Percentiles rank a stretch among this genome's conserved stretches.
These are phyloP conservation scores for Globodera ellingtonae DNA, from an alignment of 1,140 invertebrate species.

Conservation along the genomic window DNA sequence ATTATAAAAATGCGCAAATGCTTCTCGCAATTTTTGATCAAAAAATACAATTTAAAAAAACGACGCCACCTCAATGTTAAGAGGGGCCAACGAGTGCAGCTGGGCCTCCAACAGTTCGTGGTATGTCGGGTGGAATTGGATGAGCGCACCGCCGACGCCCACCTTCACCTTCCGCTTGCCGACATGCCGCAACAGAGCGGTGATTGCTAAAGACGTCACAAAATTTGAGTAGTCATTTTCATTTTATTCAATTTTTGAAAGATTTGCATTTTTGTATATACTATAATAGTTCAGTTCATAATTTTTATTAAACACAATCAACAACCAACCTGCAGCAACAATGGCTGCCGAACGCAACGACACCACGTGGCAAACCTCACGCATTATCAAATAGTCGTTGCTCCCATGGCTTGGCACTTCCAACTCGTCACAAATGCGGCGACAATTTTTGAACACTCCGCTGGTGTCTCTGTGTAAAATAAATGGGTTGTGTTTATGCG, in stretches of 20 bases:
- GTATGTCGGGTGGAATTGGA: constrained; percentile 64
- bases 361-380: constrained; percentile 61
- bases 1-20: too few relatives aligned
- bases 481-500: background rate
- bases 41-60: constrained; percentile 18
- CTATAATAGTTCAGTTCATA: too few relatives aligned
- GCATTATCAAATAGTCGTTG: constrained; percentile 59
- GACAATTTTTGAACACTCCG: constrained; percentile 57
- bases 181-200: constrained; percentile 60
- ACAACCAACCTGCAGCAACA: constrained; percentile 58
- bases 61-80: constrained; percentile 48
- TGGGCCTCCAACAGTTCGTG: constrained; percentile 58
- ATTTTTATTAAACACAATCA: background rate
- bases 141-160: constrained; percentile 63
- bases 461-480: constrained; percentile 57
- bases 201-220: constrained; percentile 54
- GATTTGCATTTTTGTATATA: too few relatives aligned
- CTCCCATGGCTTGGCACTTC: constrained; percentile 63
- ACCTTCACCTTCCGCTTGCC: constrained; percentile 54
- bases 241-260: too few relatives aligned
- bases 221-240: background rate
- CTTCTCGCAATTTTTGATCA: background rate
- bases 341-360: constrained; percentile 59
- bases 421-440: constrained; percentile 64
- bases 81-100: constrained; percentile 55